Evolutionary conservation across 2,113 vertebrate species (phyloP), one percentile per base, ranked within the genome.

Genomic region (Planiliza haematocheilus): DNA sequence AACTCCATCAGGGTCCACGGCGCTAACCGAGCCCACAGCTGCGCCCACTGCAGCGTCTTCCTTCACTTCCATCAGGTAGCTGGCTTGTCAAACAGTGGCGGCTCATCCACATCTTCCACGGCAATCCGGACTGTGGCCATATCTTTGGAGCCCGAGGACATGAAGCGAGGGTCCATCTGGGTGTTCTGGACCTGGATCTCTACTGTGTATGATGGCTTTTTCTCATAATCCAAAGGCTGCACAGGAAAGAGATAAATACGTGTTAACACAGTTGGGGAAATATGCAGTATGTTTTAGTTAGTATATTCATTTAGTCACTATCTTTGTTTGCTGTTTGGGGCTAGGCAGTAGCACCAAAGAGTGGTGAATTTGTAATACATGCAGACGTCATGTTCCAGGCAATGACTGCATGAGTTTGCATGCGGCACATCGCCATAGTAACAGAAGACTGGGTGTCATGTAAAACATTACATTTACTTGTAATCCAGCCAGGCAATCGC

Each of bases 21-120:
- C 97, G 48, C 94, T 93, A 83, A 99, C 95, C 0, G 94, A 90
- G 80, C 97, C 97, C 51, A 98, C 88, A 0, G 93, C 72, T 0
- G 86, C 92, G 59, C 96, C 95, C 66, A 96, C 84, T 6, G 87
- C 91, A 11, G 95, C 93, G 1, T 98, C 95, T 85, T 99, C 97
- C 85, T 95, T 96, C 70, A 97, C 94, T 76, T 98, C 96, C 57
- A 98, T 90, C 70, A 95, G 57, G 37, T 99, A 99, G 50, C 93
- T 95, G 67, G 93, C 81, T 77, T 95, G 90, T 95, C 94, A 69
- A 99, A 99, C 53, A 95, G 79, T 0, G 97, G 97, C 0, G 96
- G 95, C 69, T 99, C 97, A 14, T 99, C 96, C n/a, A 96, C 95
- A 41, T 99, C 97, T 21, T 97, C 95, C 62, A 99, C 94, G 0